Evolutionary conservation across 1,140 invertebrate genomes (phyloP), one percentile per base, ranked within the genome.

Genomic region (Dermatophagoides farinae): DNA sequence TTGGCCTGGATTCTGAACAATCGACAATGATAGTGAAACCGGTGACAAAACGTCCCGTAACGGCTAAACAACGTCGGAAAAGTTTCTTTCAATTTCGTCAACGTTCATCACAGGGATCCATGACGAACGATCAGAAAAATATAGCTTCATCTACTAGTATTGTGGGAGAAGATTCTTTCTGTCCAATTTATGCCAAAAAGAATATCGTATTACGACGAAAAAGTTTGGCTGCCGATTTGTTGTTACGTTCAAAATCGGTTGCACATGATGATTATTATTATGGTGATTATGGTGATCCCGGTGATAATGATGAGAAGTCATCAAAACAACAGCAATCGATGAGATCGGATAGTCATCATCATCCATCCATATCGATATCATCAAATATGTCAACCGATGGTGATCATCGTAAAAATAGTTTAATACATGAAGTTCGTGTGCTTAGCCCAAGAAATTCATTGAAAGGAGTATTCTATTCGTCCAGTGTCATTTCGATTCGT

Each of bases 391-490:
- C 47, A 12, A 6, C 47, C 12, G 47, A 14, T 14, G n/a, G 12
- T 16, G n/a, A 43, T 18, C 8, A 6, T 4, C n/a, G 58, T 16
- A 60, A 60, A 52, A 60, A 60, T 22, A 57, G 41, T 14, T 8
- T 64, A 10, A 20, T 64, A 9, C 62, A 64, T 16, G 62, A 64
- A 37, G 52, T 64, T 11, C 60, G 51, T 25, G 54, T 43, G 9
- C 25, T 64, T 0, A 61, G 53, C 44, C 53, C 60, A 25, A 22
- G 62, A 12, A 64, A 61, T 25, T 57, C 52, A 31, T 43, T 64
- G 25, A 39, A 41, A 14, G 62, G 62, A 31, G 47, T 64, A 37
- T 64, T 64, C 43, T 64, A 64, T 49, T 46, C 51, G n/a, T 61
- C 59, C 9, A 62, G 59, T 40, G 40, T 63, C 10, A 57, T 63